phyloP scores from a whole-genome alignment of 2,888 invertebrate genomes.

The Adelognathus sp. region DNA sequence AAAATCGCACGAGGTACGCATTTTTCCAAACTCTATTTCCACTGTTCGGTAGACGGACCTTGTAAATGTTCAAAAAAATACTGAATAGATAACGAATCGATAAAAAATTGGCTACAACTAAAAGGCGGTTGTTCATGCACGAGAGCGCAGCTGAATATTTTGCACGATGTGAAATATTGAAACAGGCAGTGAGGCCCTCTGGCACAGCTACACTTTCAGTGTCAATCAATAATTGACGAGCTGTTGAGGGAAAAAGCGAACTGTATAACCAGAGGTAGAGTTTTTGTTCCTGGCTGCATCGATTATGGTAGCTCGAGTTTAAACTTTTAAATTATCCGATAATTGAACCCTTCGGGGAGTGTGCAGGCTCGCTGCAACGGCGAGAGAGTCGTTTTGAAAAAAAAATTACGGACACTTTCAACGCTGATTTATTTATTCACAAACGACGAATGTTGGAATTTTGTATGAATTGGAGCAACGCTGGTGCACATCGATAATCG shows the following conservation, averaged over 20 bases:
- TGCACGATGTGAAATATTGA: neutral
- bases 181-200: neutral
- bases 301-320: neutral
- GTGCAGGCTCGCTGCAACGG: neutral
- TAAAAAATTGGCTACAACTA: neutral
- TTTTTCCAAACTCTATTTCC: neutral
- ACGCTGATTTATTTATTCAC: neutral
- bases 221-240: neutral
- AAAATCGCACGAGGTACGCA: neutral
- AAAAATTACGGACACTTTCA: neutral
- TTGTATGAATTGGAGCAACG: no score
- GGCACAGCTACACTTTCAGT: neutral
- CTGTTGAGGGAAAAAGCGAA: neutral
- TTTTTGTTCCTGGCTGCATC: neutral
- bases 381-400: neutral
- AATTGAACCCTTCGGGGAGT: neutral
- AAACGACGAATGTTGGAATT: neutral
- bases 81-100: neutral
- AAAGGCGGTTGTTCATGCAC: neutral
- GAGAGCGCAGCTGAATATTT: neutral
- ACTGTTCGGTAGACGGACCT: neutral
- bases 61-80: neutral
- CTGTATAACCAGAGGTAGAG: neutral
- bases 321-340: neutral
- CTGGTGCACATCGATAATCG: neutral